Conservation (phyloP, 35 echinoderm and acorn worm species). For the Chiridota heheva region DNA sequence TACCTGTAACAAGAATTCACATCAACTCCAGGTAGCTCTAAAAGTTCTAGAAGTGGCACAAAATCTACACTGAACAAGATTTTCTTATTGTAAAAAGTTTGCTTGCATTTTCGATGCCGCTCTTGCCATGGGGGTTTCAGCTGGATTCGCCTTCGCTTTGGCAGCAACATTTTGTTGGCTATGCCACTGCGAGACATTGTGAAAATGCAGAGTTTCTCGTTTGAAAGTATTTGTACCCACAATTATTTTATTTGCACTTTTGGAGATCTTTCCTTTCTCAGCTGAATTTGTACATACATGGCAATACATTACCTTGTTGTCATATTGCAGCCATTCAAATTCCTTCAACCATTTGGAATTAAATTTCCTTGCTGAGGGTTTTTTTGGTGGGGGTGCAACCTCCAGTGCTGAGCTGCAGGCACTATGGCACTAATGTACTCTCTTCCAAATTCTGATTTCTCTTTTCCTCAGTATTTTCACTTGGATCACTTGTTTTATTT, state of each 20-base stretch:
- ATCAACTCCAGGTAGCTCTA: neutral
- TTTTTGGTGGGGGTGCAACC: too few relatives aligned
- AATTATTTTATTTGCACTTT: neutral
- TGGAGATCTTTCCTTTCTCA: neutral
- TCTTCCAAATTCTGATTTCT: too few relatives aligned
- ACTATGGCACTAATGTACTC: too few relatives aligned
- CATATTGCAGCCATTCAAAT: slow-evolving; percentile 1
- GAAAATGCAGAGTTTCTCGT: neutral
- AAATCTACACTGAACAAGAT: slow-evolving; percentile 1
- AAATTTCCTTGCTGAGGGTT: slow-evolving; percentile 15
- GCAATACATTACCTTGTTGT: slow-evolving; percentile 10
- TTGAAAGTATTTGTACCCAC: slow-evolving; percentile 14
- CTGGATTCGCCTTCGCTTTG: slow-evolving; percentile 5
- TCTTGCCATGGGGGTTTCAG: slow-evolving; percentile 3
- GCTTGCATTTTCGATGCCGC: slow-evolving; percentile 13
- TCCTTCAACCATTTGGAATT: slow-evolving; percentile 18
- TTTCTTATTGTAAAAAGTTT: neutral
- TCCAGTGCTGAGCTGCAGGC: too few relatives aligned
- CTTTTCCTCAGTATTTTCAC: too few relatives aligned
- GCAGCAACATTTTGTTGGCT: neutral
- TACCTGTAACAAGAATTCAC: neutral
- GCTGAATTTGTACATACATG: neutral
- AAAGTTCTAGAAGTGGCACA: neutral
- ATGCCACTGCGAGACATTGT: neutral
- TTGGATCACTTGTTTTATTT: too few relatives aligned